A percentile compares a stretch with the other conserved stretches of the same genome.
These are phyloP conservation scores for Drosophila setifemur DNA, from an alignment of 1,140 invertebrate genomes.

Conservation along the genomic window DNA sequence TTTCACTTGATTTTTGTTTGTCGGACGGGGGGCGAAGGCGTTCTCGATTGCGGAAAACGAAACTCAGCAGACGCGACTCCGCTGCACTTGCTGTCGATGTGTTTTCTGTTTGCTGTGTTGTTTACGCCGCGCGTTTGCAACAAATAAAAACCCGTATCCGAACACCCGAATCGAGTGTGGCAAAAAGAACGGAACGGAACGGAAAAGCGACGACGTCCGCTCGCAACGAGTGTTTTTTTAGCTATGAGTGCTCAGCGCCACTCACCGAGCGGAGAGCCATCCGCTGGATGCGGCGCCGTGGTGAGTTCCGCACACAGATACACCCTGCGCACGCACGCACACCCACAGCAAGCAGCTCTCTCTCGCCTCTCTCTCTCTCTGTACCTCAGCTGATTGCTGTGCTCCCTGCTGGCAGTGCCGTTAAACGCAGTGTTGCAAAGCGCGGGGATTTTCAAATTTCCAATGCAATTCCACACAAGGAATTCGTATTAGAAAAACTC, in stretches of 20 bases:
- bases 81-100: slow-evolving; percentile 25
- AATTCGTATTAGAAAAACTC: no score
- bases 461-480: no score
- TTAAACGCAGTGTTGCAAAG: slow-evolving; percentile 1
- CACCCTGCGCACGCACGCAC: slow-evolving; percentile 23
- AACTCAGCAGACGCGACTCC: not conserved
- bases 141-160: slow-evolving; percentile 18
- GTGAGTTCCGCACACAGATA: slow-evolving; percentile 50
- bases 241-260: slow-evolving; percentile 17
- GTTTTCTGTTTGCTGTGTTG: slow-evolving; percentile 39
- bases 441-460: slow-evolving; percentile 1
- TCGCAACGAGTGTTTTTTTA: not conserved
- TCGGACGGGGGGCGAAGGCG: not conserved
- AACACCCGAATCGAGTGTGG: not conserved
- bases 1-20: slow-evolving; percentile 9
- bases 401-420: slow-evolving; percentile 8
- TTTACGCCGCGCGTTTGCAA: slow-evolving; percentile 57
- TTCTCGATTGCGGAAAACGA: slow-evolving; percentile 5
- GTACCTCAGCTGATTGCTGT: not conserved
- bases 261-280: slow-evolving; percentile 15
- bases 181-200: slow-evolving; percentile 23
- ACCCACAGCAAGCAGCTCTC: slow-evolving; percentile 15
- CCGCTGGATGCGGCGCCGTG: slow-evolving; percentile 30
- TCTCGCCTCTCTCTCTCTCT: not conserved
- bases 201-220: slow-evolving; percentile 42